A percentile compares a stretch with the other conserved stretches of the same genome.
Conservation (phyloP, 1,140 invertebrate genomes). For the Paramacrobiotus metropolitanus region DNA sequence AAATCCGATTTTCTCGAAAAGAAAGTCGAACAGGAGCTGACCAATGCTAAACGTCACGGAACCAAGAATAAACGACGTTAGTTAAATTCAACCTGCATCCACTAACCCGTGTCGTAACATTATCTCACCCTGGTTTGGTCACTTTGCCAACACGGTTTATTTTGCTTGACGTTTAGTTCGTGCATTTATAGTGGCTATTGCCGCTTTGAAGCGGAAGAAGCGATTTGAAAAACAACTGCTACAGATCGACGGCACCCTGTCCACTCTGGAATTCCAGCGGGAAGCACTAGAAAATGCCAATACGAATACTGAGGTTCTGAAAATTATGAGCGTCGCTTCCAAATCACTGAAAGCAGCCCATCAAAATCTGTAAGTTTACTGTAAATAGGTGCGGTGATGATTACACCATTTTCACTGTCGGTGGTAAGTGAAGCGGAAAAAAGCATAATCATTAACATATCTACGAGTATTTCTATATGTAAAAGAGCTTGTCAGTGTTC, state of each 20-base stretch:
- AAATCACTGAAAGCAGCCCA: slow-evolving; percentile 29
- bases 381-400: background rate
- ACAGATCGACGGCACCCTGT: slow-evolving; percentile 25
- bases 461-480: too few relatives aligned
- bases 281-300: slow-evolving; percentile 26
- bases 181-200: slow-evolving; percentile 19
- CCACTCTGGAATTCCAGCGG: slow-evolving; percentile 26
- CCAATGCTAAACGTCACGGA: slow-evolving; percentile 22
- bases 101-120: background rate
- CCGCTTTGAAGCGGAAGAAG: slow-evolving; percentile 25
- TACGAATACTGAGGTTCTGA: slow-evolving; percentile 26
- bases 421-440: too few relatives aligned
- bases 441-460: too few relatives aligned
- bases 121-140: background rate
- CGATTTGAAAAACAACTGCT: slow-evolving; percentile 24
- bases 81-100: background rate
- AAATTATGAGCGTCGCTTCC: slow-evolving; percentile 24
- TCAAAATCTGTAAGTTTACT: slow-evolving; percentile 26
- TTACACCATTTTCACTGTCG: background rate
- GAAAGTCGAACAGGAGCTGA: slow-evolving; percentile 23
- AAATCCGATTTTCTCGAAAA: slow-evolving; percentile 25
- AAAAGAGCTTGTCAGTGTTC: too few relatives aligned
- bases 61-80: slow-evolving; percentile 25
- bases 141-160: background rate
- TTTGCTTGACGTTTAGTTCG: slow-evolving; percentile 8